Evolutionary conservation across 2,113 vertebrate species (phyloP).

Genomic region (Apodemus sylvaticus): DNA sequence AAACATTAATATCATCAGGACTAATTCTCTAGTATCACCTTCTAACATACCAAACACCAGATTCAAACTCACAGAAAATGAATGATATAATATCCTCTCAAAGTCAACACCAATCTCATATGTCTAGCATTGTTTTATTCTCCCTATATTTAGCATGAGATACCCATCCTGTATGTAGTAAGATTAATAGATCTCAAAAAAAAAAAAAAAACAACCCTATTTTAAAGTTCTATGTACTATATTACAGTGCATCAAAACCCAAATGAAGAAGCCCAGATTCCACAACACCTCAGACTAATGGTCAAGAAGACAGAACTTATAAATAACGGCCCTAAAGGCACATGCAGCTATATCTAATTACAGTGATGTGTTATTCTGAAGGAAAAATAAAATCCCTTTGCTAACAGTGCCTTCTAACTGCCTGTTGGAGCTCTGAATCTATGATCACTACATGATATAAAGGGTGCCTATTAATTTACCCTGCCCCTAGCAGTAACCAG

Average conservation of each 20-base stretch:
- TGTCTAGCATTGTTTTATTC: background rate
- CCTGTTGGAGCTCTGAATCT: background rate
- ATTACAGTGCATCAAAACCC: background rate
- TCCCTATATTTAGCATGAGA: background rate
- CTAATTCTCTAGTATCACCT: conserved; percentile 27
- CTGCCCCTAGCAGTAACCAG: background rate
- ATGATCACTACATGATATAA: background rate
- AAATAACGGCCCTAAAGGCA: background rate
- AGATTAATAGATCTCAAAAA: background rate
- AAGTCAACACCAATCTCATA: background rate
- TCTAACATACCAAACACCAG: conserved; percentile 35
- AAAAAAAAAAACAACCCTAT: background rate
- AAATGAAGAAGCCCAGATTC: background rate
- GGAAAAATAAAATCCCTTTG: conserved; percentile 9
- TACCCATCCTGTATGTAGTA: background rate
- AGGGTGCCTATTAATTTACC: background rate
- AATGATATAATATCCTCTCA: background rate
- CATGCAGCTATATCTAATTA: background rate
- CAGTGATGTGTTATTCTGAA: background rate
- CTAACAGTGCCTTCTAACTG: background rate
- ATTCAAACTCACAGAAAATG: conserved; percentile 45
- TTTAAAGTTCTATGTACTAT: background rate
- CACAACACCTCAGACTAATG: background rate
- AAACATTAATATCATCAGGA: conserved; percentile 31
- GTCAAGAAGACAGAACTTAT: background rate